Percentiles rank a stretch among this genome's conserved stretches.
Evolutionary conservation across 2,888 invertebrate species (phyloP).

Genomic region (Alentia gelatinosa): DNA sequence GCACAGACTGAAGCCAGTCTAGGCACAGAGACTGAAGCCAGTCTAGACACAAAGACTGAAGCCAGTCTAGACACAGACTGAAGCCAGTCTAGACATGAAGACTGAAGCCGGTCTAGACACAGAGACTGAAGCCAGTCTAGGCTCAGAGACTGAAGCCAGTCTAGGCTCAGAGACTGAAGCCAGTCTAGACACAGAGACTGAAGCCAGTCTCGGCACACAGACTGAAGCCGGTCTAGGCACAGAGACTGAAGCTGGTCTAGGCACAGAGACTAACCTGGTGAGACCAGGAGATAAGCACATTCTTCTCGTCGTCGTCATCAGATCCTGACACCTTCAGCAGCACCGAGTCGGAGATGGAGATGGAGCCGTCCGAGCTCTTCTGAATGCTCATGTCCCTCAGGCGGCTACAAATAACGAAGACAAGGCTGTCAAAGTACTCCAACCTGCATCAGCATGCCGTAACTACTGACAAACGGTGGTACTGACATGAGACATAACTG

Average conservation of each 20-base stretch:
- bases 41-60: no score
- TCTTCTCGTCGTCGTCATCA: constrained; percentile 89
- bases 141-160: no score
- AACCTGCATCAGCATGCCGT: no score
- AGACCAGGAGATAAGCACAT: constrained; percentile 95
- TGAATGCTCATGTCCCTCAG: constrained; percentile 90
- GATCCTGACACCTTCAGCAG: constrained; percentile 94
- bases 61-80: no score
- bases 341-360: constrained; percentile 92
- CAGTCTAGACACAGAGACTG: neutral
- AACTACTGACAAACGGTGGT: no score
- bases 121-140: no score
- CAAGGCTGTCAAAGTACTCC: no score
- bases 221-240: neutral
- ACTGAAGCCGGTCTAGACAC: no score
- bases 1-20: no score
- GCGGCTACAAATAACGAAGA: constrained; percentile 83
- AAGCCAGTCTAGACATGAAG: no score
- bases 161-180: neutral
- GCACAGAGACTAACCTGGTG: constrained; percentile 83
- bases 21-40: no score
- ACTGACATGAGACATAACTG: no score
- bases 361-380: constrained; percentile 88
- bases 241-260: neutral
- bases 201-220: neutral